A percentile compares a stretch with the other conserved stretches of the same genome.
Conservation (phyloP, 2,113 vertebrate genomes). For the Macaca fascicularis region T2T-MFA8v1.1 NC_088375.1:8249001-8249500, state of each 20-base stretch:
- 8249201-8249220: neutral
- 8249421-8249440: neutral
- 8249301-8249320: neutral
- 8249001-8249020: neutral
- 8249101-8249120: neutral
- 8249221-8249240: neutral
- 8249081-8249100: neutral
- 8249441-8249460: neutral
- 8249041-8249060: neutral
- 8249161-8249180: neutral
- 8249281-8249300: neutral
- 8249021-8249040: neutral
- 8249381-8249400: neutral
- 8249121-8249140: neutral
- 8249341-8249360: neutral
- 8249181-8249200: neutral
- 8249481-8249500: neutral
- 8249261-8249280: neutral
- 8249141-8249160: neutral
- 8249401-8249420: neutral
- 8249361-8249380: neutral
- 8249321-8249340: neutral
- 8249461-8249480: neutral
- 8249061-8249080: neutral
- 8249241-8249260: neutral